phyloP scores from a whole-genome alignment of 2,113 vertebrate species.

The Aviceda subcristata region DNA sequence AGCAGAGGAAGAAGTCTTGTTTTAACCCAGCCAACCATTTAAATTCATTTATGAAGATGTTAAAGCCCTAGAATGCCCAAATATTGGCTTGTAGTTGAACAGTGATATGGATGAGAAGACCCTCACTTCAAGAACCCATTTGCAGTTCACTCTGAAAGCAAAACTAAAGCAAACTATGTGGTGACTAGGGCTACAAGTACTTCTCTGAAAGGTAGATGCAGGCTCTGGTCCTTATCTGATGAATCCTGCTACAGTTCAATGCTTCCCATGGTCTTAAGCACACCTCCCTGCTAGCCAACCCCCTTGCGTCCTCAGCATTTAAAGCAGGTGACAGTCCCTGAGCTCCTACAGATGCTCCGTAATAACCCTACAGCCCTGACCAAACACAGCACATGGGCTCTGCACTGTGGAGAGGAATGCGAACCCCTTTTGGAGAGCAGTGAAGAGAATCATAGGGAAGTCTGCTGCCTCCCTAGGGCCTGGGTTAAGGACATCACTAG shows the following conservation, averaged over 20 bases:
- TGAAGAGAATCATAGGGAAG: fast-evolving
- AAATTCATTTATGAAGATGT: not conserved
- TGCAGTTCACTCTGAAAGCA: not conserved
- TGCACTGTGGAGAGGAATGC: not conserved
- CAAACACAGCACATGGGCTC: fast-evolving
- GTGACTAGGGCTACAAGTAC: not conserved
- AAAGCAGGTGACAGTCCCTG: not conserved
- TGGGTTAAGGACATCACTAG: too few relatives aligned
- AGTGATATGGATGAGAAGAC: not conserved
- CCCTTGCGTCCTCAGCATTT: not conserved
- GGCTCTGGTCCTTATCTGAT: not conserved
- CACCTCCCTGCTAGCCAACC: not conserved
- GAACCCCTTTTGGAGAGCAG: not conserved
- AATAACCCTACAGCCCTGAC: not conserved
- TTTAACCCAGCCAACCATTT: not conserved
- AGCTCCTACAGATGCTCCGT: not conserved
- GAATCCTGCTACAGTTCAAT: not conserved
- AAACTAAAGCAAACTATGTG: not conserved
- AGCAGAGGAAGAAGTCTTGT: not conserved
- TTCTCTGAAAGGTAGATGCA: not conserved
- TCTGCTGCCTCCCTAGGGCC: too few relatives aligned
- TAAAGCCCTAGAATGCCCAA: not conserved
- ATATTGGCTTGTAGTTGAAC: not conserved
- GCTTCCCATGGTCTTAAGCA: not conserved
- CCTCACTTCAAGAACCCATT: not conserved